These are phyloP conservation scores for Plutomurus gul DNA, from an alignment of 1,140 invertebrate genomes.

Conservation along the genomic window DNA sequence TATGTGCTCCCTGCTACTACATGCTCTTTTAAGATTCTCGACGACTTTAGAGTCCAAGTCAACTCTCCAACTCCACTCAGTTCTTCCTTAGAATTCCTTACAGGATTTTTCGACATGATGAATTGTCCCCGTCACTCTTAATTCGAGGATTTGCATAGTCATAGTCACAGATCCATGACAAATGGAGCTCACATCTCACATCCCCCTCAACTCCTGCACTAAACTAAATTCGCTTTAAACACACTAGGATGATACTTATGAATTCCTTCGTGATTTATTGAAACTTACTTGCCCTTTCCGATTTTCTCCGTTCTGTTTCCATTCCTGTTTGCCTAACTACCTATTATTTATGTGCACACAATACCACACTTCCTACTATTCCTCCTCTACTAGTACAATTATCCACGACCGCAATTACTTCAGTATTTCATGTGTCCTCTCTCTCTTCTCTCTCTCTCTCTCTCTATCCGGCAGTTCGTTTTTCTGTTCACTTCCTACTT, in stretches of 20 bases:
- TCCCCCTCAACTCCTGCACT: slow-evolving; percentile 22
- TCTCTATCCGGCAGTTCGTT: no score
- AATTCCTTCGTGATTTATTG: slow-evolving; percentile 46
- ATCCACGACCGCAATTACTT: not conserved
- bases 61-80: not conserved
- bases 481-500: no score
- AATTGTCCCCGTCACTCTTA: slow-evolving; percentile 46
- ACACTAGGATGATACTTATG: slow-evolving; percentile 36
- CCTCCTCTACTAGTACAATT: not conserved
- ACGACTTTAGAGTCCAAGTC: not conserved
- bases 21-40: not conserved
- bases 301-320: slow-evolving; percentile 1
- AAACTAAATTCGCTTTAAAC: slow-evolving; percentile 22
- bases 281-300: slow-evolving; percentile 1
- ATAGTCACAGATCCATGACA: slow-evolving; percentile 36
- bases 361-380: not conserved
- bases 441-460: no score
- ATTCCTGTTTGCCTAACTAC: not conserved
- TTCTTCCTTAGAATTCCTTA: not conserved
- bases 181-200: slow-evolving; percentile 37
- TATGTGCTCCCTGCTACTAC: no score
- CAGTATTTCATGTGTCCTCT: no score
- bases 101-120: slow-evolving; percentile 35
- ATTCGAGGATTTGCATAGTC: slow-evolving; percentile 45
- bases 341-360: not conserved